These are phyloP conservation scores for Drosophila willistoni DNA, from an alignment of 1,140 invertebrate genomes.

Conservation along the genomic window DNA sequence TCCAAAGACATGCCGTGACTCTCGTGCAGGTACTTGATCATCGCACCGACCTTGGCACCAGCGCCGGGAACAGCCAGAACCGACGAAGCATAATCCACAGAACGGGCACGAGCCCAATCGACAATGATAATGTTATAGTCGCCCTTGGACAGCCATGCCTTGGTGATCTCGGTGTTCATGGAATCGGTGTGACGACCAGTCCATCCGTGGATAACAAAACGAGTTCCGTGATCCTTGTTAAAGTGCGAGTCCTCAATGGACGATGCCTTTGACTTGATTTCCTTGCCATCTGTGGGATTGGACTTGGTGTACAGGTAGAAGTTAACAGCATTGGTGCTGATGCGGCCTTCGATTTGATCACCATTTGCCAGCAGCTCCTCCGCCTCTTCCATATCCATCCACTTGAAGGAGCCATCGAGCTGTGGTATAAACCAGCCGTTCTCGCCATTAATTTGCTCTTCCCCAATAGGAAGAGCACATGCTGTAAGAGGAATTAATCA, in stretches of 20 bases:
- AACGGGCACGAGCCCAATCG: slow-evolving; percentile 84
- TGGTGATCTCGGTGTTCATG: slow-evolving; percentile 63
- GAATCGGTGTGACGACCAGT: slow-evolving; percentile 50
- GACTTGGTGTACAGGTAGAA: slow-evolving; percentile 71
- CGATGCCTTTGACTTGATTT: slow-evolving; percentile 43
- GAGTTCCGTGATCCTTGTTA: slow-evolving; percentile 60
- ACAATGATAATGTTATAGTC: slow-evolving; percentile 85
- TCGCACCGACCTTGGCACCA: slow-evolving; percentile 72
- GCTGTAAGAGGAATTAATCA: slow-evolving; percentile 25
- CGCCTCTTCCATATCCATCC: slow-evolving; percentile 51
- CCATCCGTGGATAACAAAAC: slow-evolving; percentile 74
- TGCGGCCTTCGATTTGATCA: slow-evolving; percentile 40
- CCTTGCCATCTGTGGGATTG: slow-evolving; percentile 43
- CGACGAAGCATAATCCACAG: slow-evolving; percentile 83
- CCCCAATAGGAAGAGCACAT: slow-evolving; percentile 51
- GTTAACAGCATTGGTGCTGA: slow-evolving; percentile 50
- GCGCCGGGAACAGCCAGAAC: slow-evolving; percentile 83
- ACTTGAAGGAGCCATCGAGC: slow-evolving; percentile 41
- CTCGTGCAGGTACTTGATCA: slow-evolving; percentile 70
- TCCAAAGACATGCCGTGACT: slow-evolving; percentile 62
- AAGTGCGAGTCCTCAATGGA: slow-evolving; percentile 59
- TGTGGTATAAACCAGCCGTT: slow-evolving; percentile 59
- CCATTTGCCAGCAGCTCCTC: slow-evolving; percentile 49
- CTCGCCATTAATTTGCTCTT: slow-evolving; percentile 44
- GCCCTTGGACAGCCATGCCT: slow-evolving; percentile 82